Base-by-base conservation (phyloP, 2,113 vertebrate species). In the Ia io region DNA sequence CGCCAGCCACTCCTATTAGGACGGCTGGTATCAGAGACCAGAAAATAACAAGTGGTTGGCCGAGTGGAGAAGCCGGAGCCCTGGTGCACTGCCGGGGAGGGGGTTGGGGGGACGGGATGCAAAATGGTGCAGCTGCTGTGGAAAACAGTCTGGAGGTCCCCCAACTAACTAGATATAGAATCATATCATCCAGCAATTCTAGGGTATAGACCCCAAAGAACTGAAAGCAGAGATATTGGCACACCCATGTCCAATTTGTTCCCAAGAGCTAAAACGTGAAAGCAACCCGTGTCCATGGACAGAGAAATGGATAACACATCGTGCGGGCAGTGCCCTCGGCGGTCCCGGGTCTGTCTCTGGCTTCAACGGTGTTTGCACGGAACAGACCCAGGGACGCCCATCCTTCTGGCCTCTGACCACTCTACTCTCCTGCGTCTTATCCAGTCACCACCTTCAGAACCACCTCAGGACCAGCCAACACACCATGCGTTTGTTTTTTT, bases 21-120 rank as follows among this genome's bases (percentile, higher is more conserved):
- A 10, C 2, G 37, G 12, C 22, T 65, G 37, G 40, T 16, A 42
- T 23, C 14, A 30, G 61, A 63, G 30, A 6, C 18, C n/a, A 63
- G 32, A 59, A 69, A 44, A 37, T 5, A 78, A 28, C 32, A 28
- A 53, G 30, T 6, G 63, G 6, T 8, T 6, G 25, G 59, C 28
- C 42, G 22, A 4, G 14, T 3, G 28, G 32, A 65, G 13, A 53
- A 18, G 9, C 8, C 10, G 22, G 71, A 42, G 5, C 13, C 22
- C 59, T 11, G 5, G 30, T 0, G 0, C 25, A 1, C 18, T 13
- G 32, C 12, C n/a, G n/a, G n/a, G n/a, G n/a, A 13, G 53, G 20
- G 53, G 51, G 51, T 51, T 14, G 63, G 51, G 1, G 5, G n/a
- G n/a, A n/a, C n/a, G 44, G 42, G 42, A 25, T 5, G 2, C 12